Conservation (phyloP, 2,113 vertebrate genomes). For the Azemiops feae region DNA sequence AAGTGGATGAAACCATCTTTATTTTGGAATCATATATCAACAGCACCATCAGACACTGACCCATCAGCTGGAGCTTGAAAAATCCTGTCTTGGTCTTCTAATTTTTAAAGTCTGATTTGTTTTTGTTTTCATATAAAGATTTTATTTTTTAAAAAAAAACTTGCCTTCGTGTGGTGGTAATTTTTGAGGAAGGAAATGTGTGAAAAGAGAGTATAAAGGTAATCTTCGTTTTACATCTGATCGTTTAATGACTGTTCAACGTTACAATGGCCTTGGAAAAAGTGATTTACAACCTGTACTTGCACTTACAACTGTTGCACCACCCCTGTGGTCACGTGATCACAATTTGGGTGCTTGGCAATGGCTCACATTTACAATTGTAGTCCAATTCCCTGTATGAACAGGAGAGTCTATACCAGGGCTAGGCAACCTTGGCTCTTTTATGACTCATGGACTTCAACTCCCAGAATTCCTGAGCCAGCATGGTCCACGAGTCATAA, state of each 20-base stretch:
- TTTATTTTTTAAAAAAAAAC: not conserved
- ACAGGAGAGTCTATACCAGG: not conserved
- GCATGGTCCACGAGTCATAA: too few species aligned
- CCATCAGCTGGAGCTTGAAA: not conserved
- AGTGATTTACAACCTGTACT: not conserved
- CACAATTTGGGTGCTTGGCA: not conserved
- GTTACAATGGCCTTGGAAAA: not conserved
- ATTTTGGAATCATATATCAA: conserved; percentile 83
- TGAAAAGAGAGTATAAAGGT: not conserved
- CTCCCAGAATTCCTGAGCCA: too few species aligned
- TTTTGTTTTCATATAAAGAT: not conserved
- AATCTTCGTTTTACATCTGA: too few species aligned
- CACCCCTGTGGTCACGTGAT: not conserved
- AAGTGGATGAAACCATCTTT: conserved; percentile 93
- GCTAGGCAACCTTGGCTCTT: too few species aligned
- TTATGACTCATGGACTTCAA: too few species aligned
- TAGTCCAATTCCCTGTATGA: not conserved
- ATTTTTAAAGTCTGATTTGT: not conserved
- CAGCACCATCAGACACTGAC: conserved; percentile 65
- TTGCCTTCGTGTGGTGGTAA: not conserved
- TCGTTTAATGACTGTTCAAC: not conserved
- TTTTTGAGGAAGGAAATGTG: not conserved
- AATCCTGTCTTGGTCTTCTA: not conserved
- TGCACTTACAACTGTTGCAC: rapidly evolving
- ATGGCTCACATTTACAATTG: too few species aligned